Evolutionary conservation across 92 coral and sea anemone genomes (phyloP).

Genomic region (Epizoanthus rinbou): DNA sequence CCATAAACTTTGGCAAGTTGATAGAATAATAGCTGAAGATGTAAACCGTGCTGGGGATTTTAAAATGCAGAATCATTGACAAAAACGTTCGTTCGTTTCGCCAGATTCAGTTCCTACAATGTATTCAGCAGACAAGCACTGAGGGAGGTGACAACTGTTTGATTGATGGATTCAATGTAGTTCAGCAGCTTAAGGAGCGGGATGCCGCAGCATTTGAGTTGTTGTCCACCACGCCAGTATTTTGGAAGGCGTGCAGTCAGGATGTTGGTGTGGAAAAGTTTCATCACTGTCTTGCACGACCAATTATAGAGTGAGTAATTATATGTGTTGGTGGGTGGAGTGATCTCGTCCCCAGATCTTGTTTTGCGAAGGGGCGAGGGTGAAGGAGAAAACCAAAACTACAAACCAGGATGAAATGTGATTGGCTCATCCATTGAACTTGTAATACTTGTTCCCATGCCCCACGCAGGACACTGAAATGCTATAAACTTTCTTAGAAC

Average conservation of each 20-base stretch:
- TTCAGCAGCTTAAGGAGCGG: constrained; percentile 57
- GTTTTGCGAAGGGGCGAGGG: too few species aligned
- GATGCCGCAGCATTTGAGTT: constrained; percentile 65
- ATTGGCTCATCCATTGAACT: too few species aligned
- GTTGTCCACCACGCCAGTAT: constrained; percentile 69
- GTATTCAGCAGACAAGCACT: constrained; percentile 65
- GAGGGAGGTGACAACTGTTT: constrained; percentile 76
- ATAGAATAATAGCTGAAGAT: too few species aligned
- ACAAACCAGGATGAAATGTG: too few species aligned
- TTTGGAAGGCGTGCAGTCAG: constrained; percentile 63
- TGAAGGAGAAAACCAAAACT: too few species aligned
- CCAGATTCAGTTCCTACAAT: constrained; percentile 77
- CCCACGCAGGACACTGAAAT: too few species aligned
- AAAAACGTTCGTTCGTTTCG: background rate
- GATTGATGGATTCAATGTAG: constrained; percentile 76
- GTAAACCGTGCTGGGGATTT: too few species aligned
- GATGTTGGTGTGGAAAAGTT: constrained; percentile 72
- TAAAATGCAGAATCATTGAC: background rate
- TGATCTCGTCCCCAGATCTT: too few species aligned
- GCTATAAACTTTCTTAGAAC: too few species aligned
- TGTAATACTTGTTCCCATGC: too few species aligned
- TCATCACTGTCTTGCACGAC: constrained; percentile 68
- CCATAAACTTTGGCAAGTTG: too few species aligned
- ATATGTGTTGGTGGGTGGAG: background rate
- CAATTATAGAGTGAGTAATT: constrained; percentile 74